A percentile compares a stretch with the other conserved stretches of the same genome.
Evolutionary conservation across 2,113 vertebrate species (phyloP).

Genomic region (Platysteira castanea): DNA sequence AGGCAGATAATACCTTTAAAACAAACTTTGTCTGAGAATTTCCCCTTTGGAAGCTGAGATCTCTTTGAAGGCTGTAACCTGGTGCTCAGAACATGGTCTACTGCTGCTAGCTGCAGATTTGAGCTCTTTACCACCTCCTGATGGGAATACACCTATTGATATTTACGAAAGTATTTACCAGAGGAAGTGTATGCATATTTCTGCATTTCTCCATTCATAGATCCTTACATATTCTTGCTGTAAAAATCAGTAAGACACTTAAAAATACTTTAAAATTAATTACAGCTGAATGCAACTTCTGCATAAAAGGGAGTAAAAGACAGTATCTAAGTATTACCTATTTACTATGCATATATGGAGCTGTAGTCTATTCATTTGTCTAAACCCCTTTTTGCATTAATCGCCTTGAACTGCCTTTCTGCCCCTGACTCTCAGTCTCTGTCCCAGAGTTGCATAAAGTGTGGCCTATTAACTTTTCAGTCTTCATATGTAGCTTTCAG

Average conservation of each 20-base stretch:
- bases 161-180: neutral
- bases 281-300: neutral
- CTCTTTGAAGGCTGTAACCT: neutral
- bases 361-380: neutral
- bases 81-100: rapidly evolving
- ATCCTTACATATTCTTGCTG: neutral
- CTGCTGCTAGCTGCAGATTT: neutral
- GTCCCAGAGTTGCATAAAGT: neutral
- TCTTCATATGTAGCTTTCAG: neutral
- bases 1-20: neutral
- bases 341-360: neutral
- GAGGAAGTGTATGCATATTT: neutral
- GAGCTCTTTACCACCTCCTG: neutral
- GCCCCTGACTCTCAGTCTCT: neutral
- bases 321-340: neutral
- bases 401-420: neutral
- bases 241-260: neutral
- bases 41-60: neutral
- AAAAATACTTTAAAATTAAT: neutral
- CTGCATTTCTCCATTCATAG: neutral
- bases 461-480: neutral
- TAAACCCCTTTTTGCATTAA: neutral
- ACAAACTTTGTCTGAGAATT: neutral
- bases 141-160: rapidly evolving
- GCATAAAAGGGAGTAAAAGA: neutral